These are phyloP conservation scores for Colletes gigas DNA, from an alignment of 1,140 invertebrate genomes.

Conservation along the genomic window DNA sequence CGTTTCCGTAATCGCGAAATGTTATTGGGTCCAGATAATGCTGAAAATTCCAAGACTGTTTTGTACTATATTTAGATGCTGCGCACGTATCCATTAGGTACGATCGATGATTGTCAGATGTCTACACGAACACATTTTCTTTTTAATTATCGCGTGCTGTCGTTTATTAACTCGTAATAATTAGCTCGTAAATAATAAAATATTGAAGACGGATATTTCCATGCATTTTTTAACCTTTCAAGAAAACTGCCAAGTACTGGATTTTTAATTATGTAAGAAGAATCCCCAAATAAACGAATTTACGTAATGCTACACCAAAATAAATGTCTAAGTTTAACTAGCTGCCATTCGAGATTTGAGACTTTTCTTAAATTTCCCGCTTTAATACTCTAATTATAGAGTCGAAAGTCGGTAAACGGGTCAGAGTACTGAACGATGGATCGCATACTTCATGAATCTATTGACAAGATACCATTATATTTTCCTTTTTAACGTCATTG, in stretches of 20 bases:
- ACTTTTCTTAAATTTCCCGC: neutral
- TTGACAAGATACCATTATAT: no score
- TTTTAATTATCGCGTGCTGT: neutral
- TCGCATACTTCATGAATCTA: no score
- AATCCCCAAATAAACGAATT: slow-evolving; percentile 6
- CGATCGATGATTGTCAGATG: slow-evolving; percentile 12
- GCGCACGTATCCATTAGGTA: slow-evolving; percentile 1
- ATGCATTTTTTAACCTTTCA: neutral
- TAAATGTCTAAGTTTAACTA: slow-evolving; percentile 1
- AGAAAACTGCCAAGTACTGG: neutral
- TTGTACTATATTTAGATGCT: slow-evolving; percentile 2
- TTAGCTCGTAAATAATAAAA: neutral
- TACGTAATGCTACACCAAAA: neutral
- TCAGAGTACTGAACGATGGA: no score
- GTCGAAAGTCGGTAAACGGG: neutral
- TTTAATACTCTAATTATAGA: neutral
- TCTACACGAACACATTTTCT: neutral
- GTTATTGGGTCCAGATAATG: neutral
- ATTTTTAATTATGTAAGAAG: neutral
- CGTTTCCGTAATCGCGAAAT: neutral
- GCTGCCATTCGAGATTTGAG: neutral
- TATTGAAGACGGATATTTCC: neutral
- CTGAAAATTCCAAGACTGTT: neutral
- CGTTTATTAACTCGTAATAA: neutral
- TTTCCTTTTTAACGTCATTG: neutral